phyloP scores from a whole-genome alignment of 2,888 invertebrate genomes.

The Ochropleura leucogaster region DNA sequence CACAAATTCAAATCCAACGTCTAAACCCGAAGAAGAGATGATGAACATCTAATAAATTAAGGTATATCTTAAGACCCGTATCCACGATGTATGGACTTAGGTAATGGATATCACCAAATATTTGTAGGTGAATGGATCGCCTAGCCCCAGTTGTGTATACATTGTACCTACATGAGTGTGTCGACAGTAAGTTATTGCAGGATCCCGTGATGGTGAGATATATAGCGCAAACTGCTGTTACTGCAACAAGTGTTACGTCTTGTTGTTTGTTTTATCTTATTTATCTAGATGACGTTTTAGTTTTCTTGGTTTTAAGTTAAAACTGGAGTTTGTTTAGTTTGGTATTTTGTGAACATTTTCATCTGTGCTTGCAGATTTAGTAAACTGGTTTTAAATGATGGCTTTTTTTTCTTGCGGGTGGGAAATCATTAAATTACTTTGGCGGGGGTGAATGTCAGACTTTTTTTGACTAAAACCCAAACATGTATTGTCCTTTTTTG shows the following conservation, averaged over 20 bases:
- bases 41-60: neutral
- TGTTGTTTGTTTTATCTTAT: slow-evolving; percentile 19
- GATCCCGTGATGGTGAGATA: slow-evolving; percentile 42
- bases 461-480: no score
- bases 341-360: neutral
- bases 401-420: neutral
- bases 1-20: neutral
- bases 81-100: neutral
- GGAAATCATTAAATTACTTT: no score
- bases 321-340: neutral
- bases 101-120: slow-evolving; percentile 32
- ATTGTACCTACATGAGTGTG: slow-evolving; percentile 48
- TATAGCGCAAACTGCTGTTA: slow-evolving; percentile 42
- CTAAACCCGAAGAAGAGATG: neutral
- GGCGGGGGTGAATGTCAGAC: no score
- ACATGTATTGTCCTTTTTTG: no score
- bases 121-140: slow-evolving; percentile 29
- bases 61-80: neutral
- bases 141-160: slow-evolving; percentile 38
- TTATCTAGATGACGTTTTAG: slow-evolving; percentile 14
- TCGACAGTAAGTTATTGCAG: slow-evolving; percentile 56
- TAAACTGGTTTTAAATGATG: neutral
- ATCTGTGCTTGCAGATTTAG: neutral
- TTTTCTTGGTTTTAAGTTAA: neutral
- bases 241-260: slow-evolving; percentile 58